Evolutionary conservation across 1,140 invertebrate species (phyloP).

Genomic region (Pantala flavescens): DNA sequence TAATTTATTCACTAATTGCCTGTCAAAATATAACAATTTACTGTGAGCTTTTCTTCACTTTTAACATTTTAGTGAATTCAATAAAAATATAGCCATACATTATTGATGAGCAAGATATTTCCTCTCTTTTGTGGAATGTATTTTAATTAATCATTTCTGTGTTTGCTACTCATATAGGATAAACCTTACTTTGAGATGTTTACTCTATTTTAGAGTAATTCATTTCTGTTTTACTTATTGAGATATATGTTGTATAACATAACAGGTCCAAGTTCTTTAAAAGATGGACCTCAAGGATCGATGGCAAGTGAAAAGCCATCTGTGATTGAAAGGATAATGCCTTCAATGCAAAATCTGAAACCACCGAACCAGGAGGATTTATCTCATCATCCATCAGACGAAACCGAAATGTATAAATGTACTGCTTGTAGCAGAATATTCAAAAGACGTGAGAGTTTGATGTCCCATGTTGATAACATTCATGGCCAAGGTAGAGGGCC

Average conservation of each 20-base stretch:
- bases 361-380: background rate
- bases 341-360: background rate
- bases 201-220: no score
- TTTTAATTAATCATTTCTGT: no score
- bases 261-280: background rate
- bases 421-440: conserved; percentile 24
- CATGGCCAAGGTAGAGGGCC: conserved; percentile 24
- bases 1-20: no score
- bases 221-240: no score
- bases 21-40: no score
- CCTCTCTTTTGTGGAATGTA: no score
- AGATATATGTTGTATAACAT: background rate
- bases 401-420: conserved; percentile 16
- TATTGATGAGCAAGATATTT: no score
- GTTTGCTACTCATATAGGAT: no score
- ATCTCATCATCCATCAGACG: background rate
- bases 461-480: conserved; percentile 24
- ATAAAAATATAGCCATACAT: no score
- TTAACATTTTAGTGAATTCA: no score
- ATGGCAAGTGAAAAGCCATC: background rate
- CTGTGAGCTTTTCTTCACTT: no score
- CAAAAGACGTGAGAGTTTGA: conserved; percentile 22
- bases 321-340: background rate
- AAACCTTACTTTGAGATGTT: no score
- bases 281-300: background rate